Evolutionary conservation across 2,113 vertebrate species (phyloP).

Genomic region (Ariopsis seemanni): DNA sequence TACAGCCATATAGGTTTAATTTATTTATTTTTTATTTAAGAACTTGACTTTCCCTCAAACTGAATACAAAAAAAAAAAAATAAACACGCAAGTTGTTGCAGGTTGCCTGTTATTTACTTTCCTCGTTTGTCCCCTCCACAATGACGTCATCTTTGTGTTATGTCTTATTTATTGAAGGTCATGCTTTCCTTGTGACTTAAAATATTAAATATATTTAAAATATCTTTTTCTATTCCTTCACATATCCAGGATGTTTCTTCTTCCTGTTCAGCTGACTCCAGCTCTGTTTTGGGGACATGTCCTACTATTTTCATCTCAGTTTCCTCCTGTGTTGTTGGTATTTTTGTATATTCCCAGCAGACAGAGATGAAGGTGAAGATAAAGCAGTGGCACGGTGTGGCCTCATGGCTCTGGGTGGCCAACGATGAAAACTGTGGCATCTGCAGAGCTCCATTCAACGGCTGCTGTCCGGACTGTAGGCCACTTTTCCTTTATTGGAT

Average conservation of each 20-base stretch:
- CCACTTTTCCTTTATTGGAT: constrained; percentile 29
- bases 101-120: neutral
- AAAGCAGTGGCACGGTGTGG: constrained; percentile 90
- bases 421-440: constrained; percentile 98
- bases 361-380: constrained; percentile 85
- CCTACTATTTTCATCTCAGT: neutral
- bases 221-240: neutral
- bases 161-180: neutral
- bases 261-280: neutral
- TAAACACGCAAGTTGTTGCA: neutral
- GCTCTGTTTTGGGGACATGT: too few species aligned
- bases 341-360: neutral
- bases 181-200: neutral
- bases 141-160: neutral
- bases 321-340: neutral
- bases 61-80: neutral
- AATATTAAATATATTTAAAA: neutral
- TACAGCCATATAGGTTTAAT: neutral
- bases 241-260: neutral
- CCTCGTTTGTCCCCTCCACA: neutral
- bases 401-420: constrained; percentile 95
- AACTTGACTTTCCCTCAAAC: neutral
- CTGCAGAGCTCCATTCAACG: constrained; percentile 93
- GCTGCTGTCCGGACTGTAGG: constrained; percentile 96
- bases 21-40: too few species aligned